Percentiles rank a stretch among this genome's conserved stretches.
Evolutionary conservation across 2,888 invertebrate species (phyloP).

Genomic region (Anoncus sp.): DNA sequence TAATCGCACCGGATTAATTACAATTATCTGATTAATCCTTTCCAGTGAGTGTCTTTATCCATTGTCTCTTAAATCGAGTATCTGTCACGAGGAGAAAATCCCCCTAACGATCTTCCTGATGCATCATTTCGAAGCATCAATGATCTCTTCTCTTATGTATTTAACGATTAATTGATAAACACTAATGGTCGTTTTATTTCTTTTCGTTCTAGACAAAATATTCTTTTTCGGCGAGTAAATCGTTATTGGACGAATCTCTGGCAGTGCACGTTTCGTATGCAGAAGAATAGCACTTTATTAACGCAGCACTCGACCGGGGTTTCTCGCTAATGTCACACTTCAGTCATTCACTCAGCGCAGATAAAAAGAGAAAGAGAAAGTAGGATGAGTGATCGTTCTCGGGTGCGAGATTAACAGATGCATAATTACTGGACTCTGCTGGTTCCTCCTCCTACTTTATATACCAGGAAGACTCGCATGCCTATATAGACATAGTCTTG

Average conservation of each 20-base stretch:
- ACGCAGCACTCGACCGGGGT: not conserved
- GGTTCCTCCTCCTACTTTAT: constrained; percentile 13
- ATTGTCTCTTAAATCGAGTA: not conserved
- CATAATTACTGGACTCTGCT: constrained; percentile 16
- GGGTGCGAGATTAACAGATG: constrained; percentile 17
- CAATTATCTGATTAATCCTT: not conserved
- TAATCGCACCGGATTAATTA: no score
- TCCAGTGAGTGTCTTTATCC: not conserved
- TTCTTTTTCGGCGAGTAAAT: not conserved
- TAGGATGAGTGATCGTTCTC: constrained; percentile 30
- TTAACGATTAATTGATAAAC: not conserved
- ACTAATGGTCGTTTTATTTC: not conserved
- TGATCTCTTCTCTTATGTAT: not conserved
- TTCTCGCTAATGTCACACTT: constrained; percentile 44
- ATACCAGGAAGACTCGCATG: constrained; percentile 8
- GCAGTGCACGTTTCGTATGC: not conserved
- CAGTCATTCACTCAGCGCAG: constrained; percentile 23
- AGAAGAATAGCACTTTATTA: constrained; percentile 1
- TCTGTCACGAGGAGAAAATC: not conserved
- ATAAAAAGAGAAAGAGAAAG: constrained; percentile 6
- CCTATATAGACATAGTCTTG: not conserved
- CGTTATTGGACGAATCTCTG: not conserved
- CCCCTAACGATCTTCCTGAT: not conserved
- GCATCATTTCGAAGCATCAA: not conserved
- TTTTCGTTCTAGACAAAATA: not conserved